A percentile compares a stretch with the other conserved stretches of the same genome.
Conservation (phyloP, 2,113 vertebrate genomes). For the Anguilla rostrata region DNA sequence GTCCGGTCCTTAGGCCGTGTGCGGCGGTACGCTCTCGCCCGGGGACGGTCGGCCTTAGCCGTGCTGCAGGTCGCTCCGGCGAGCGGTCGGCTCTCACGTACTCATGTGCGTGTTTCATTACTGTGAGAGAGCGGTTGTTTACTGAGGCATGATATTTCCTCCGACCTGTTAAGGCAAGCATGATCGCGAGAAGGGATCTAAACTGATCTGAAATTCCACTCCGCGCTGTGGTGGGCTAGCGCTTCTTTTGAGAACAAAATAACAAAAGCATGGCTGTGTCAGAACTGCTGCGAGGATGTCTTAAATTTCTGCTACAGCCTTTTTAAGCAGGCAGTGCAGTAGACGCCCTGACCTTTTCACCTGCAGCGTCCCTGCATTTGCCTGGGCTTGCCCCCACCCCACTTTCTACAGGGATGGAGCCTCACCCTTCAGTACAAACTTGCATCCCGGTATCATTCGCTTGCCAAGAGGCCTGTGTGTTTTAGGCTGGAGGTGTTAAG, state of each 20-base stretch:
- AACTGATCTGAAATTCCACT: neutral
- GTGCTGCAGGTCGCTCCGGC: neutral
- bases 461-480: conserved; percentile 51
- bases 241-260: neutral
- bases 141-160: neutral
- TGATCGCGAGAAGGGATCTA: neutral
- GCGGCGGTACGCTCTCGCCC: too few relatives aligned
- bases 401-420: conserved; percentile 57
- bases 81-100: neutral
- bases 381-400: conserved; percentile 48
- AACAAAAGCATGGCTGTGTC: neutral
- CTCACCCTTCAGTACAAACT: conserved; percentile 49
- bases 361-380: conserved; percentile 36
- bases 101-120: neutral
- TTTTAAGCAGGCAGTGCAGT: conserved; percentile 24
- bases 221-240: neutral
- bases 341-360: conserved; percentile 30
- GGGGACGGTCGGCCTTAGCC: too few relatives aligned
- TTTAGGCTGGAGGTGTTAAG: conserved; percentile 47
- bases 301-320: neutral
- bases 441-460: conserved; percentile 45
- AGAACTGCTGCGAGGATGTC: neutral
- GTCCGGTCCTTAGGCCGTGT: too few relatives aligned
- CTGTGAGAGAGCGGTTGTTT: neutral
- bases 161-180: neutral